Percentiles rank a stretch among this genome's conserved stretches.
Evolutionary conservation across 2,797 vertebrate species (phyloP).

Genomic region (Silurus aristotelis): DNA sequence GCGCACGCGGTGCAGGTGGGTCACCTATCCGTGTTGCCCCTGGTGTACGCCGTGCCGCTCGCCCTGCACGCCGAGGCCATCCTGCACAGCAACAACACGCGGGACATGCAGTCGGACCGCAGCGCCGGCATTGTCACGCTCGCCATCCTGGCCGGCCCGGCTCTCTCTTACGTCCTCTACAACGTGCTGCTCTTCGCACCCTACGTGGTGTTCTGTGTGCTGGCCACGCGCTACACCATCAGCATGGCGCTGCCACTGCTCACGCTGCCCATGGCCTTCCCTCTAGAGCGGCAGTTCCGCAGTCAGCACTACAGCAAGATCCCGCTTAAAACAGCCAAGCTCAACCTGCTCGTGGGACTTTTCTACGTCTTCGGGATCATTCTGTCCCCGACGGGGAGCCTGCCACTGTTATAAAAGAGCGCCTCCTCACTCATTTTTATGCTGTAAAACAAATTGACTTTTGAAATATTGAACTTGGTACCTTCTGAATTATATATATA

Average conservation of each 20-base stretch:
- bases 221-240: conserved; percentile 91
- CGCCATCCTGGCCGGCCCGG: conserved; percentile 93
- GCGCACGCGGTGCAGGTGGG: conserved; percentile 95
- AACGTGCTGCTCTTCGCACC: conserved; percentile 90
- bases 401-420: conserved; percentile 79
- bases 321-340: conserved; percentile 93
- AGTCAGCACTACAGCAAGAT: conserved; percentile 87
- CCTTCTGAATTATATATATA: background rate
- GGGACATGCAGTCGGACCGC: conserved; percentile 95
- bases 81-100: conserved; percentile 97
- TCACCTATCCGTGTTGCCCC: conserved; percentile 86
- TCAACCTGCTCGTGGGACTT: conserved; percentile 93
- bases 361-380: conserved; percentile 95
- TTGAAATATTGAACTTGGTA: background rate
- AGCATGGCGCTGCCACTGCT: conserved; percentile 95
- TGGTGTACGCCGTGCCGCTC: conserved; percentile 91
- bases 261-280: conserved; percentile 95
- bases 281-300: conserved; percentile 92
- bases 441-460: background rate
- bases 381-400: conserved; percentile 83
- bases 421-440: conserved; percentile 23
- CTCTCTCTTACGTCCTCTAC: conserved; percentile 90
- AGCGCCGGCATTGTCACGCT: conserved; percentile 95
- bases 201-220: conserved; percentile 90
- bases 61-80: conserved; percentile 97